Percentiles rank a stretch among this genome's conserved stretches.
These are phyloP conservation scores for Temnothorax longispinosus DNA, from an alignment of 1,140 invertebrate species.

Conservation along the genomic window DNA sequence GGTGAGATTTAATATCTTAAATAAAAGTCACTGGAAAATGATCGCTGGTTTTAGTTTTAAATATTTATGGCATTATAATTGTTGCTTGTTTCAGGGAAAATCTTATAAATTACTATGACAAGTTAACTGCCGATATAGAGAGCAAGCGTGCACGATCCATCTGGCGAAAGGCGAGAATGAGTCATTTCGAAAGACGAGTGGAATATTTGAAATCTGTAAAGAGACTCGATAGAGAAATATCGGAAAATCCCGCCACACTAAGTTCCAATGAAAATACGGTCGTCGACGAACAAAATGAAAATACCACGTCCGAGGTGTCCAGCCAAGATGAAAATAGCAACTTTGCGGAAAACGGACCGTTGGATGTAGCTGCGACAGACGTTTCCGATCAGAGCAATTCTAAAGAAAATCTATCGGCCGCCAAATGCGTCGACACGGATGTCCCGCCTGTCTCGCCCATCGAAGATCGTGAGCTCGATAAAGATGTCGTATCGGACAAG, in stretches of 20 bases:
- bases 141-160: slow-evolving; percentile 86
- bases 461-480: background rate
- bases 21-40: background rate
- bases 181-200: slow-evolving; percentile 86
- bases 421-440: background rate
- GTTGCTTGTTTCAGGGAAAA: slow-evolving; percentile 78
- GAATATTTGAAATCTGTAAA: slow-evolving; percentile 54
- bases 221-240: background rate
- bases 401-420: background rate
- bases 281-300: background rate
- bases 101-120: slow-evolving; percentile 87
- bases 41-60: background rate
- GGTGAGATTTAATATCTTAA: slow-evolving; percentile 62
- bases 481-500: background rate
- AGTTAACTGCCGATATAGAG: slow-evolving; percentile 86
- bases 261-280: background rate
- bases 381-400: background rate
- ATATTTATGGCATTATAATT: background rate
- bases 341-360: slow-evolving; percentile 46
- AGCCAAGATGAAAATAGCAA: slow-evolving; percentile 68
- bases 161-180: slow-evolving; percentile 88
- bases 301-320: background rate
- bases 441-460: background rate
- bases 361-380: background rate
- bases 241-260: background rate